Conservation (phyloP, 2,888 invertebrate species). For the Torymus aiolomorphi region DNA sequence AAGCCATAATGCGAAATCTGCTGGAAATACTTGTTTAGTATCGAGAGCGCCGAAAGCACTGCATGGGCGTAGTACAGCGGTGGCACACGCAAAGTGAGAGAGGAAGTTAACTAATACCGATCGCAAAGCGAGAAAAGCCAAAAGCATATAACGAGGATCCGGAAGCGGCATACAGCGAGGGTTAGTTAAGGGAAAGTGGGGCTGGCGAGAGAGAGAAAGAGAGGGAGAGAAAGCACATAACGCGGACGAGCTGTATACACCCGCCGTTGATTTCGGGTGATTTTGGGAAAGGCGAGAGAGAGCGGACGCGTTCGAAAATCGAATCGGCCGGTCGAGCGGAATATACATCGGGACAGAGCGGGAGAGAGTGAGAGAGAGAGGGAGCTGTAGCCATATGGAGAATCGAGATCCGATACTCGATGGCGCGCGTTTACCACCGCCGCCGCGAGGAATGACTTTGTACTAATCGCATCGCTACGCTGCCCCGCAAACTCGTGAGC, state of each 20-base stretch:
- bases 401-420: slow-evolving; percentile 53
- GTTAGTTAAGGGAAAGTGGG: neutral
- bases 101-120: neutral
- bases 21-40: too few species aligned
- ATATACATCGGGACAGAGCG: slow-evolving; percentile 7
- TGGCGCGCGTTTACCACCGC: neutral
- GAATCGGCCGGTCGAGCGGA: slow-evolving; percentile 34
- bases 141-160: too few species aligned
- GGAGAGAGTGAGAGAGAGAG: neutral
- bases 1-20: too few species aligned
- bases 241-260: neutral
- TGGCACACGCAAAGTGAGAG: neutral
- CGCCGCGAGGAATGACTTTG: slow-evolving; percentile 48
- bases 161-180: too few species aligned
- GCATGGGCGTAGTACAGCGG: neutral
- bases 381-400: slow-evolving; percentile 24
- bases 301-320: slow-evolving; percentile 40
- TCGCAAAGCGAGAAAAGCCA: neutral
- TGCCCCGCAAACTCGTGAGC: neutral
- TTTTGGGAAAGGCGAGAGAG: slow-evolving; percentile 30
- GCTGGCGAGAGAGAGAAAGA: slow-evolving; percentile 30
- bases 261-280: slow-evolving; percentile 31
- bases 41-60: too few species aligned
- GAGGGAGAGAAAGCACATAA: neutral
- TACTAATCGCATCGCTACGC: slow-evolving; percentile 36